Base-by-base conservation (phyloP, 2,113 vertebrate species). In the Emydura subglobosa region DNA sequence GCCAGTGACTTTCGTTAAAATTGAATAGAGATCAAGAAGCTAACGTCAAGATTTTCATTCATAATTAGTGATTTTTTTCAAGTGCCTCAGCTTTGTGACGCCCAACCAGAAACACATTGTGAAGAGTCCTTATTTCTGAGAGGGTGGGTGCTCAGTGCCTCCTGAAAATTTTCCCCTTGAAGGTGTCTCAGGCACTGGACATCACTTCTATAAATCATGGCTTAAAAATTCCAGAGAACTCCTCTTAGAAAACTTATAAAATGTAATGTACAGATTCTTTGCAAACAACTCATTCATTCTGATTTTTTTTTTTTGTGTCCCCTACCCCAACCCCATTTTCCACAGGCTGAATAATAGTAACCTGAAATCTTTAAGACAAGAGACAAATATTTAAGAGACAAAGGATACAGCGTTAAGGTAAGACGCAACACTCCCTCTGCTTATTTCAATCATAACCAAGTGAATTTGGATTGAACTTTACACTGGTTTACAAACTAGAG, bases 401-500 rank as follows among this genome's bases (percentile, higher is more conserved):
- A 24, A 78, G 82, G 87, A 80, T 76, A 84, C 51, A 88, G 55
- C 72, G 79, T 92, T 88, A 87, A 88, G 91, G 91, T 92, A 92
- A 84, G 86, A n/a, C 14, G 6, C 39, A 44, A 31, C 34, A 24
- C 29, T 82, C 42, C 29, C 61, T 39, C 13, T 5, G 6, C 24
- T 25, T 31, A 44, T 82, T 88, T 31, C 44, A 42, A 4, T 72
- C 17, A 82, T 54, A n/a, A 39, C 12, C 39, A 76, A 44, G 22
- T 61, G 21, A 44, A 11, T 19, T 54, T 81, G 49, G 49, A 31
- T 39, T 44, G 24, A 34, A 12, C 17, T 7, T 78, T 13, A 6
- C 72, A 17, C 44, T 68, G 47, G 42, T 25, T 78, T 50, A 81
- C 17, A 25, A 27, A 13, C 27, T 87, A 24, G 85, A 59, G 31